Conservation (phyloP, 1,140 invertebrate species). For the Tachypleus tridentatus region DNA sequence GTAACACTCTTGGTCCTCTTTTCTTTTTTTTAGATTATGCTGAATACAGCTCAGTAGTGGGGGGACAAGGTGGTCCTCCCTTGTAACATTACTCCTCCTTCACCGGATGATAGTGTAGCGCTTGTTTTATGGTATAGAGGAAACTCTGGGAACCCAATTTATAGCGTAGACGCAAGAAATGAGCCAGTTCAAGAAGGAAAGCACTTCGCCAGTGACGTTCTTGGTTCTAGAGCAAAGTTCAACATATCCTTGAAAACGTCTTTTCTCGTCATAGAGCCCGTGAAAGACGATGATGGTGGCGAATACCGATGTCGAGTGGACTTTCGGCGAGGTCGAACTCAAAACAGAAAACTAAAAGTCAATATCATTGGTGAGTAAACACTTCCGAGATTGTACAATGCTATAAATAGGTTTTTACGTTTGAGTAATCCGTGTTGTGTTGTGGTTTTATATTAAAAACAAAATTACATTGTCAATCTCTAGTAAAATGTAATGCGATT, state of each 20-base stretch:
- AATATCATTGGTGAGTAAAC: slow-evolving; percentile 69
- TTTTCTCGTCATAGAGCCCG: slow-evolving; percentile 54
- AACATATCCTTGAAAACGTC: slow-evolving; percentile 38
- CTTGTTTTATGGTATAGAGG: slow-evolving; percentile 84
- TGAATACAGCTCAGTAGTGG: slow-evolving; percentile 9
- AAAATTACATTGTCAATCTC: too few relatives aligned
- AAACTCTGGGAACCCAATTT: slow-evolving; percentile 66
- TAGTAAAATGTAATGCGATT: too few relatives aligned
- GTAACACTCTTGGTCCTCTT: too few relatives aligned
- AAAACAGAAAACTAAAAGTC: slow-evolving; percentile 76
- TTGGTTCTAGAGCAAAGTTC: slow-evolving; percentile 17
- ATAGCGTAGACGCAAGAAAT: slow-evolving; percentile 31
- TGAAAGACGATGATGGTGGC: slow-evolving; percentile 65
- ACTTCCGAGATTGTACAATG: too few relatives aligned
- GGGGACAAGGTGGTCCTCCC: slow-evolving; percentile 39
- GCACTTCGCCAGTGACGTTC: slow-evolving; percentile 19
- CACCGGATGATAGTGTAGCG: slow-evolving; percentile 65
- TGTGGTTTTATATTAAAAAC: too few relatives aligned
- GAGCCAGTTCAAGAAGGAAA: slow-evolving; percentile 14
- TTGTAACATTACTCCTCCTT: slow-evolving; percentile 61
- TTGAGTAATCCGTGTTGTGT: too few relatives aligned
- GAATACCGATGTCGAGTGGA: slow-evolving; percentile 74
- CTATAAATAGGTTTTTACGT: too few relatives aligned
- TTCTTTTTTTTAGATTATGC: slow-evolving; percentile 8
- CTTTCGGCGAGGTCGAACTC: slow-evolving; percentile 75